phyloP scores from a whole-genome alignment of 2,888 invertebrate genomes.

The Dioctria linearis region DNA sequence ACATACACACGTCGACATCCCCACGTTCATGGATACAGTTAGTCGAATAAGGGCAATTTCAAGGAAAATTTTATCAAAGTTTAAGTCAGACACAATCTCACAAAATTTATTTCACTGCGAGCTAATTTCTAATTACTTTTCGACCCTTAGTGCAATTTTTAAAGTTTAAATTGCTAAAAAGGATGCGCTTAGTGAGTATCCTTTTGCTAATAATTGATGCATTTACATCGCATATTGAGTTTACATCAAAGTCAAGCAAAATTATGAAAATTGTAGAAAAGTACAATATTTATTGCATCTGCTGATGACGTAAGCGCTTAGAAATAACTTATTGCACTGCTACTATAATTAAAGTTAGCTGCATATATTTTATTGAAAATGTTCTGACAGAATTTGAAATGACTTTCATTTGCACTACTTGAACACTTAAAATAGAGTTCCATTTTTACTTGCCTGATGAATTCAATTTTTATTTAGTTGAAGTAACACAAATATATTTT shows the following conservation, averaged over 20 bases:
- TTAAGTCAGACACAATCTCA: neutral
- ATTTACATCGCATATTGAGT: neutral
- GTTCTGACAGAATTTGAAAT: neutral
- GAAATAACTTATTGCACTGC: neutral
- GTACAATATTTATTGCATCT: neutral
- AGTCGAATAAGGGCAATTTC: neutral
- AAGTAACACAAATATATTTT: too few relatives aligned
- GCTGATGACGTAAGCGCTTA: neutral
- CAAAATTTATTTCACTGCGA: neutral
- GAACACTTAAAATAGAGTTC: too few relatives aligned
- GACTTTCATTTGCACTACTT: neutral
- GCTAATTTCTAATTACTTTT: constrained; percentile 6
- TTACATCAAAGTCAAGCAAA: neutral
- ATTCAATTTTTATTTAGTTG: too few relatives aligned
- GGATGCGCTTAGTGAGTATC: neutral
- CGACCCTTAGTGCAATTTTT: neutral
- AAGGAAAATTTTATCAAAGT: neutral
- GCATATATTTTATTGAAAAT: neutral
- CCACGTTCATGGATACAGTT: neutral
- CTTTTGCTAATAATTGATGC: neutral
- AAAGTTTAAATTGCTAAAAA: neutral
- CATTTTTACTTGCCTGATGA: too few relatives aligned
- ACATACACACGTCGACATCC: neutral
- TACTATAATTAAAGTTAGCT: too few relatives aligned
- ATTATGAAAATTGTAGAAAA: too few relatives aligned